Percentiles rank a stretch among this genome's conserved stretches.
Conservation (phyloP, 1,140 invertebrate species). For the Ooceraea biroi region DNA sequence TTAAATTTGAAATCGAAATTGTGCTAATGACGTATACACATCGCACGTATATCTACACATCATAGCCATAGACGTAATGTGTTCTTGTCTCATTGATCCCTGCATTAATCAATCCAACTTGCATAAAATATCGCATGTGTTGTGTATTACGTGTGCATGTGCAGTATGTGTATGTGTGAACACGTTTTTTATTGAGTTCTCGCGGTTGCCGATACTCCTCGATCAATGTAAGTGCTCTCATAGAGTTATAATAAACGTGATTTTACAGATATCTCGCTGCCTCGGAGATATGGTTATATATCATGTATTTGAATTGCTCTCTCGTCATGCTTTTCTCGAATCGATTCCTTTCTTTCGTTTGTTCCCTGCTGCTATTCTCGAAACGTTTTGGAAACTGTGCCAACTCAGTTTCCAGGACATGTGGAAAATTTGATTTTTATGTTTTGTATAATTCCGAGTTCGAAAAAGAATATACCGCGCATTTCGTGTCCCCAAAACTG, state of each 20-base stretch:
- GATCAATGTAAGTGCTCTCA: background rate
- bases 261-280: background rate
- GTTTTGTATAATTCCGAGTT: background rate
- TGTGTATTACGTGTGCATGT: background rate
- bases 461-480: background rate
- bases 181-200: background rate
- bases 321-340: conserved; percentile 21
- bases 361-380: background rate
- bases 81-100: background rate
- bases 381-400: background rate
- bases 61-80: background rate
- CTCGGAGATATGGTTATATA: background rate
- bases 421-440: background rate
- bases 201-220: conserved; percentile 11
- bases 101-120: conserved; percentile 13
- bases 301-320: conserved; percentile 27
- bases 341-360: conserved; percentile 19
- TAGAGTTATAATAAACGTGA: conserved; percentile 37
- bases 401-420: background rate
- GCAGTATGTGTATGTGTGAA: background rate
- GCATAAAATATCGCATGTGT: conserved; percentile 9
- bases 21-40: background rate
- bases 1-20: conserved; percentile 2
- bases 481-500: no score
- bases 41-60: background rate